These are phyloP conservation scores for Grammomys surdaster DNA, from an alignment of 2,113 vertebrate genomes.

Conservation along the genomic window DNA sequence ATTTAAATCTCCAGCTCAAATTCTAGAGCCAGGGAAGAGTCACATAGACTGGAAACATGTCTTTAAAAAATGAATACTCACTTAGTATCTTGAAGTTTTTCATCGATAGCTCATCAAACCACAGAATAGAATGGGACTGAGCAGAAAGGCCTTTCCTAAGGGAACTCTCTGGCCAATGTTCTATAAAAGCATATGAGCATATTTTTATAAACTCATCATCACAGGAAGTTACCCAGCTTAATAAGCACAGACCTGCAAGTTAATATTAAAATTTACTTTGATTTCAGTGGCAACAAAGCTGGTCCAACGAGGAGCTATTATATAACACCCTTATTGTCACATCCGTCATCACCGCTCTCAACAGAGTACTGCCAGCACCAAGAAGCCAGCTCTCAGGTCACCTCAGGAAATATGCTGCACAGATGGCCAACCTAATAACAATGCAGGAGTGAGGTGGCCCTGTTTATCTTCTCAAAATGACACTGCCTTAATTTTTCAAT, in stretches of 20 bases:
- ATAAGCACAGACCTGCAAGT: constrained; percentile 77
- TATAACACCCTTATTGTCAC: constrained; percentile 79
- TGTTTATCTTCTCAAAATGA: constrained; percentile 73
- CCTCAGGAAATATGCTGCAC: constrained; percentile 63
- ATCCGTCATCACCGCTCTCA: constrained; percentile 72
- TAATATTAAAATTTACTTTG: constrained; percentile 83
- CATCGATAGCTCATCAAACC: constrained; percentile 63
- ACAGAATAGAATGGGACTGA: constrained; percentile 46
- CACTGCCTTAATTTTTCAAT: constrained; percentile 79
- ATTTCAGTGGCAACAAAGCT: constrained; percentile 76
- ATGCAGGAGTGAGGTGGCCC: constrained; percentile 63
- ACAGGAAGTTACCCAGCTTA: constrained; percentile 81
- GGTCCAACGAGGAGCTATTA: constrained; percentile 78
- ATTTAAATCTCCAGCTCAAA: constrained; percentile 55
- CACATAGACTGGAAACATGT: constrained; percentile 22
- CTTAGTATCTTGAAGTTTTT: constrained; percentile 61
- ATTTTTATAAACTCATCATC: constrained; percentile 78
- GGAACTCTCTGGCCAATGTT: constrained; percentile 69
- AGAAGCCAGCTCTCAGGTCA: constrained; percentile 72
- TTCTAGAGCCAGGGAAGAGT: constrained; percentile 66
- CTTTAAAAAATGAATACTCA: constrained; percentile 64
- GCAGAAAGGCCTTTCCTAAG: constrained; percentile 68
- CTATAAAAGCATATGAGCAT: constrained; percentile 72
- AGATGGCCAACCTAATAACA: constrained; percentile 65
- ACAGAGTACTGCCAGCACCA: constrained; percentile 62